Evolutionary conservation across 1,140 invertebrate genomes (phyloP), one percentile per base, ranked within the genome.

Genomic region (Drosophila ananassae): DNA sequence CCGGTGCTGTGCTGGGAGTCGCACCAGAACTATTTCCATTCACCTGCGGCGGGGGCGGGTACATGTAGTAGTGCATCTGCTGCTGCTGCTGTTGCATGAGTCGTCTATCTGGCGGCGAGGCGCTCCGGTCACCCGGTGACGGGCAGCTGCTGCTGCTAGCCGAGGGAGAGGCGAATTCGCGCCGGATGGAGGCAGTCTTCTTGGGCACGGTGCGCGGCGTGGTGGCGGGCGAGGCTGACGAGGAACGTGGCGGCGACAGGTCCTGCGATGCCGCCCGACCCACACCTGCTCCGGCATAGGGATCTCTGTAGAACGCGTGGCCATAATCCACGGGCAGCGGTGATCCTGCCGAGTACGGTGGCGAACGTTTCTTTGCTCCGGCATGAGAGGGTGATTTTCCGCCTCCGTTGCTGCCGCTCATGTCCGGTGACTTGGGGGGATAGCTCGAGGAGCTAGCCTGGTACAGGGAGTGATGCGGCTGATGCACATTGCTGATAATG

Each of bases 161-260:
- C 13, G 79, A 87, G 5, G 90, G 90, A n/a, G 91, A 92, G 54
- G 90, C 89, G 24, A 92, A 92, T 75, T 92, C 90, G 25, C 91
- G 82, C 34, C 91, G 84, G 59, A 92, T 87, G 22, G 91, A 90
- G 47, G 89, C 91, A 91, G 91, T 92, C 89, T 92, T 92, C 66
- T 92, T 92, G 71, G 91, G 91, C 73, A 92, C 91, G 47, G 91
- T 92, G 44, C 91, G 76, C 47, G 91, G 89, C 30, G 90, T 87
- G 9, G 75, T 62, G 44, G 51, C 76, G 13, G 89, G 85, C 32
- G 85, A 91, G 25, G 82, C 85, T 24, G 79, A 78, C 0, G 73
- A 74, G 12, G 79, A 80, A 5, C 85, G 90, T 9, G 89, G 78
- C 21, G 77, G 80, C 7, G 90, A 81, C 28, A 78, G 69, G 57